Base-by-base conservation (phyloP, 2,888 invertebrate genomes). In the Augiades crinisus region DNA sequence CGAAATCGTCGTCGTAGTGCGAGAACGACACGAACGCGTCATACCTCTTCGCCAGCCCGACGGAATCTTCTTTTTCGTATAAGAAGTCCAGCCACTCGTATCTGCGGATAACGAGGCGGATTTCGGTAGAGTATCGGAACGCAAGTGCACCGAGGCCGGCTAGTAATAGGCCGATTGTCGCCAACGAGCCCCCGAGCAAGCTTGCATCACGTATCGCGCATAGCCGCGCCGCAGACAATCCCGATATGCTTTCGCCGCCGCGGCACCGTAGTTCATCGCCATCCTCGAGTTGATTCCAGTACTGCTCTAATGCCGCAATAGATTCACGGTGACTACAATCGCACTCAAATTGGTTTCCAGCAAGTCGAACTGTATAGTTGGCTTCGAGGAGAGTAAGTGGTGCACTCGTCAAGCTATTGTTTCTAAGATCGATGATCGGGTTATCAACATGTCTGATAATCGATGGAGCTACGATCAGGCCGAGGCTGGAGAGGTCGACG, bases 1-100 rank as follows among this genome's bases (percentile, higher is more conserved):
- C 92, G 64, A 95, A 94, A 2, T 92, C 91, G 62, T 93, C 93
- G 68, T 96, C 95, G 68, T 92, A 91, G 67, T 95, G 93, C 0
- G 95, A 93, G 70, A 93, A 96, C 60, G 95, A 95, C 49, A 96
- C 88, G 70, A 96, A 96, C 0, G 95, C 95, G 71, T 96, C 96
- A 72, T 93, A 96, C n/a, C 19, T 24, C 7, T 22, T 3, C 22
- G 4, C 5, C 22, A 22, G 6, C 1, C 1, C 6, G 6, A 7
- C 6, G 6, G 22, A 7, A 22, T 22, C 22, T 5, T 5, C 6
- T 22, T 22, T 7, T 6, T 22, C 22, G 22, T 6, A 22, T 2
- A 22, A 7, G 6, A 22, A 22, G 22, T 22, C 22, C 4, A 22
- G 22, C 3, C 4, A 5, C 6, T 22, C 22, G 6, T 5, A 22